Conservation (phyloP, 2,113 vertebrate species). For the Rhinopomastus cyanomelas region DNA sequence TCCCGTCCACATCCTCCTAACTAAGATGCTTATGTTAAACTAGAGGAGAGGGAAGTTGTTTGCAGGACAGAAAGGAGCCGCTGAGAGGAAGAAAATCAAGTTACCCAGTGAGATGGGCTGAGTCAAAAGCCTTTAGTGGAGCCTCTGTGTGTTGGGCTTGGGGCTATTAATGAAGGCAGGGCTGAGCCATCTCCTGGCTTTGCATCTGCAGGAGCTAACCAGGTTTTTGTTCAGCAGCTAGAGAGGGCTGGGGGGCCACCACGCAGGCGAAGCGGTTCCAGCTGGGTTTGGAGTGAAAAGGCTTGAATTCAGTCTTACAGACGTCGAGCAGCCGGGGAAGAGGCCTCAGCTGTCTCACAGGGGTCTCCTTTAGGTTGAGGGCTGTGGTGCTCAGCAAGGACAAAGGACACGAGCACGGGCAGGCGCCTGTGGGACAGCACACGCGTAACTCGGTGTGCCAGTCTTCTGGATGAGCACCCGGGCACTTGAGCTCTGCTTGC, state of each 20-base stretch:
- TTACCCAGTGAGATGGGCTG: neutral
- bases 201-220: neutral
- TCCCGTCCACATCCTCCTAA: neutral
- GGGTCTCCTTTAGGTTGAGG: fast-evolving
- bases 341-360: neutral
- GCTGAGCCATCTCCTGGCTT: neutral
- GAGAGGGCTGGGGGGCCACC: neutral
- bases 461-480: neutral
- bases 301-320: neutral
- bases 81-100: neutral
- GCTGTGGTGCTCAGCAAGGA: neutral
- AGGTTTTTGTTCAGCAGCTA: neutral
- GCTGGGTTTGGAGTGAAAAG: neutral
- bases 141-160: neutral
- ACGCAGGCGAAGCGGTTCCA: neutral
- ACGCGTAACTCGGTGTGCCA: neutral
- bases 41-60: neutral
- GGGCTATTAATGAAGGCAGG: neutral
- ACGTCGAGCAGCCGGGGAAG: neutral
- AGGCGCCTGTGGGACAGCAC: neutral
- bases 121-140: neutral
- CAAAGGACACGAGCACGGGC: neutral
- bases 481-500: neutral
- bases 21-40: neutral
- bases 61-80: neutral